A percentile compares a stretch with the other conserved stretches of the same genome.
These are phyloP conservation scores for Cherax destructor DNA, from an alignment of 1,140 invertebrate species.

Conservation along the genomic window DNA sequence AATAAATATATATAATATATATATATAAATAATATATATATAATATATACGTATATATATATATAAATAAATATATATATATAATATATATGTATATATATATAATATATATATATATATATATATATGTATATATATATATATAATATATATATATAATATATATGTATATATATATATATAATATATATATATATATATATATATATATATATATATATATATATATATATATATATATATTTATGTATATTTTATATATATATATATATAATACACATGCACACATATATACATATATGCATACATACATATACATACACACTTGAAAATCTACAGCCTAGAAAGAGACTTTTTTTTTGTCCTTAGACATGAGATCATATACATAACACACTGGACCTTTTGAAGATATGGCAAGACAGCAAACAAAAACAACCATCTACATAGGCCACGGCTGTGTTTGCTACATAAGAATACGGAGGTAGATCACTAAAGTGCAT, in stretches of 20 bases:
- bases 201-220: constrained; percentile 17
- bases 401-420: constrained; percentile 69
- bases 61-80: too few species aligned
- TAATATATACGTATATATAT: too few species aligned
- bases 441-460: constrained; percentile 68
- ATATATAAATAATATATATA: too few species aligned
- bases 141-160: too few species aligned
- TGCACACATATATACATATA: neutral
- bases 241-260: constrained; percentile 21
- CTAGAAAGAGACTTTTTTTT: constrained; percentile 66
- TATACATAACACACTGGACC: constrained; percentile 63
- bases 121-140: too few species aligned
- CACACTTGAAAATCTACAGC: constrained; percentile 56
- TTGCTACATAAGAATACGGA: constrained; percentile 68
- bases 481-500: constrained; percentile 70
- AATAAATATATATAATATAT: too few species aligned
- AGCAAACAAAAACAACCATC: constrained; percentile 70
- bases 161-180: too few species aligned
- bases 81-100: too few species aligned
- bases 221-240: constrained; percentile 14
- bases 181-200: too few species aligned
- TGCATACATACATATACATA: constrained; percentile 11
- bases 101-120: too few species aligned
- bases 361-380: constrained; percentile 69
- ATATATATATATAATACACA: constrained; percentile 6